Percentiles rank a stretch among this genome's conserved stretches.
These are phyloP conservation scores for Limnodromus scolopaceus DNA, from an alignment of 2,797 vertebrate species.

Conservation along the genomic window DNA sequence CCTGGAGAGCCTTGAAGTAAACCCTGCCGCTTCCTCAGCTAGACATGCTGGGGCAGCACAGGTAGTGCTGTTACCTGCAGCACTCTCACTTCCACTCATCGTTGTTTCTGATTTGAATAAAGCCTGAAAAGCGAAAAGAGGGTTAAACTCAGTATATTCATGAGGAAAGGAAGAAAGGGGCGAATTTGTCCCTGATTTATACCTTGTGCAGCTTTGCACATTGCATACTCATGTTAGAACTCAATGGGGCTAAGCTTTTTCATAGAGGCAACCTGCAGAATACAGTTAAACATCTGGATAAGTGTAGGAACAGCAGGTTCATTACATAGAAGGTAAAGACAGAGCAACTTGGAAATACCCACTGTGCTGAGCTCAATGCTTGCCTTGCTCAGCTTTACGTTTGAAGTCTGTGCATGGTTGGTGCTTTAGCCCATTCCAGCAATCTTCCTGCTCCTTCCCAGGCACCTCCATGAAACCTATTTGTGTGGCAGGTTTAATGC, in stretches of 20 bases:
- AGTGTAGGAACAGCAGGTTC: background rate
- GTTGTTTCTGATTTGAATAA: background rate
- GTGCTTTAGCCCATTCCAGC: background rate
- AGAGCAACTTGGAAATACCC: background rate
- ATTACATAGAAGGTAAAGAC: background rate
- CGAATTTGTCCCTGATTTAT: background rate
- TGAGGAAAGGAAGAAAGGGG: background rate
- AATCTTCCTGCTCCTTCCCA: background rate
- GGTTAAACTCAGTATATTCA: background rate
- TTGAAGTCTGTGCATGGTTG: background rate
- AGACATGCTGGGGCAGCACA: too few species aligned
- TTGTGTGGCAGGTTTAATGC: background rate
- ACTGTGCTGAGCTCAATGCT: background rate
- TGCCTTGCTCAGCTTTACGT: background rate
- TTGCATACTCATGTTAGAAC: background rate
- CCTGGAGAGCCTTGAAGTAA: too few species aligned
- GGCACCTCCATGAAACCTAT: background rate
- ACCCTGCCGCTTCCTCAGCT: too few species aligned
- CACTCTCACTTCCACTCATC: background rate
- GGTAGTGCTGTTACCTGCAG: background rate
- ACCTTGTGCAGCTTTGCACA: background rate
- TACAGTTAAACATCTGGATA: background rate
- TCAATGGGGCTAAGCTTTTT: background rate
- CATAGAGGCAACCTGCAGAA: background rate
- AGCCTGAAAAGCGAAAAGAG: background rate